phyloP scores from a whole-genome alignment of 2,888 invertebrate species.

The Ophion obscuratus region DNA sequence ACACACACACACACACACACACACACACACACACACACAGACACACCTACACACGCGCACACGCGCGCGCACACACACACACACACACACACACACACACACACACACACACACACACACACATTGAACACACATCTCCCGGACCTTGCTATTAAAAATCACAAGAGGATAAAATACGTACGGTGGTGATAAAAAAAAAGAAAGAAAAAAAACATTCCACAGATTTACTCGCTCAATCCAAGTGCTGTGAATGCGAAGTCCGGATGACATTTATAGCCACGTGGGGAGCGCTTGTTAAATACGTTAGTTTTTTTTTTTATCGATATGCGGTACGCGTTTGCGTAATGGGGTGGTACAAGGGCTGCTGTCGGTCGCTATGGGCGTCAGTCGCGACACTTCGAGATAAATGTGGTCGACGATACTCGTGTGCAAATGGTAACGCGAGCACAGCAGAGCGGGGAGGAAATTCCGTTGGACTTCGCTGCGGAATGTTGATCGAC shows the following conservation, averaged over 20 bases:
- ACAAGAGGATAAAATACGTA: constrained; percentile 47
- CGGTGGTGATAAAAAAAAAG: constrained; percentile 4
- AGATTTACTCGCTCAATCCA: constrained; percentile 55
- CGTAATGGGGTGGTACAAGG: constrained; percentile 35
- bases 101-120: background rate
- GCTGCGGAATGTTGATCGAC: constrained; percentile 60
- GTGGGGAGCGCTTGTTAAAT: constrained; percentile 35
- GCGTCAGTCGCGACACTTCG: constrained; percentile 48
- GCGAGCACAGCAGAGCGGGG: constrained; percentile 25
- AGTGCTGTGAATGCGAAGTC: constrained; percentile 16
- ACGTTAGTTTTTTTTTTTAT: background rate
- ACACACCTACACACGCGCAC: too few species aligned
- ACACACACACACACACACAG: too few species aligned
- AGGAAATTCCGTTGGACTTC: constrained; percentile 52
- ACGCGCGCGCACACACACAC: too few species aligned
- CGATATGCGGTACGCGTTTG: constrained; percentile 18
- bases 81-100: too few species aligned
- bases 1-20: background rate
- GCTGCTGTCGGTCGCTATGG: constrained; percentile 40
- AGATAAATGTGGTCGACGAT: constrained; percentile 47
- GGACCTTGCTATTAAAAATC: constrained; percentile 37
- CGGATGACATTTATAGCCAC: constrained; percentile 59
- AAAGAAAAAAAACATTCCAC: constrained; percentile 2
- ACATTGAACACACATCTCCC: background rate
- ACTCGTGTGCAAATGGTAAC: constrained; percentile 2